A percentile compares a stretch with the other conserved stretches of the same genome.
Conservation (phyloP, 2,797 vertebrate genomes). For the Diglossa cyanea region DNA sequence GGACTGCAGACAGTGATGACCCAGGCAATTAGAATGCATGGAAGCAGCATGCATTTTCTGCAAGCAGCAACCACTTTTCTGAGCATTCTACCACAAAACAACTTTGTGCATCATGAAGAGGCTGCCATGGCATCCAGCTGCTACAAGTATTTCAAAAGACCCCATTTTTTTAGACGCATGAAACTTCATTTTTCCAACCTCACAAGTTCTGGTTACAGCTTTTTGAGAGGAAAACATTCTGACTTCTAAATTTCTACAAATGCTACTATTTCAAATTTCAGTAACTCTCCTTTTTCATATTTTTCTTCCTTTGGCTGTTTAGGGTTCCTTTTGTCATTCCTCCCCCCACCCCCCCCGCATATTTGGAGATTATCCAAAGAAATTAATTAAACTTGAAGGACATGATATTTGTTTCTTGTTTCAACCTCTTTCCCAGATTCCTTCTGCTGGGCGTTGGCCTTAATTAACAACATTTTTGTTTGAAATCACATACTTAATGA, state of each 20-base stretch:
- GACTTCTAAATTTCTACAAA: conserved; percentile 21
- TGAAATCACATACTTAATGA: conserved; percentile 64
- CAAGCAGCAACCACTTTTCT: neutral
- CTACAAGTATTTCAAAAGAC: conserved; percentile 11
- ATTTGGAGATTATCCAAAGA: conserved; percentile 47
- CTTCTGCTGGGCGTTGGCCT: conserved; percentile 55
- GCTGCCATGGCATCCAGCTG: neutral
- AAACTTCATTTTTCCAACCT: conserved; percentile 43
- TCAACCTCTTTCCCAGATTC: conserved; percentile 64
- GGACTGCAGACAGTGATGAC: neutral
- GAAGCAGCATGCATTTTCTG: neutral
- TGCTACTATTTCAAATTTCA: neutral
- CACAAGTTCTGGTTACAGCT: conserved; percentile 21
- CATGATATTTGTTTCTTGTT: conserved; percentile 64
- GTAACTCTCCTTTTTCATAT: neutral
- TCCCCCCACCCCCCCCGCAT: neutral
- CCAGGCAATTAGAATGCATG: neutral
- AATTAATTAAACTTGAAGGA: conserved; percentile 61
- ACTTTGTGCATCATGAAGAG: neutral
- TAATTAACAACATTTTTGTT: conserved; percentile 72
- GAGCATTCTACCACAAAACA: neutral
- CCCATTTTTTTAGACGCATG: neutral
- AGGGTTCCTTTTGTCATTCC: neutral
- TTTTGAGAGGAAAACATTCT: neutral
- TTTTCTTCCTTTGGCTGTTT: neutral